phyloP scores from a whole-genome alignment of 2,113 vertebrate genomes.

The Lonchura striata region DNA sequence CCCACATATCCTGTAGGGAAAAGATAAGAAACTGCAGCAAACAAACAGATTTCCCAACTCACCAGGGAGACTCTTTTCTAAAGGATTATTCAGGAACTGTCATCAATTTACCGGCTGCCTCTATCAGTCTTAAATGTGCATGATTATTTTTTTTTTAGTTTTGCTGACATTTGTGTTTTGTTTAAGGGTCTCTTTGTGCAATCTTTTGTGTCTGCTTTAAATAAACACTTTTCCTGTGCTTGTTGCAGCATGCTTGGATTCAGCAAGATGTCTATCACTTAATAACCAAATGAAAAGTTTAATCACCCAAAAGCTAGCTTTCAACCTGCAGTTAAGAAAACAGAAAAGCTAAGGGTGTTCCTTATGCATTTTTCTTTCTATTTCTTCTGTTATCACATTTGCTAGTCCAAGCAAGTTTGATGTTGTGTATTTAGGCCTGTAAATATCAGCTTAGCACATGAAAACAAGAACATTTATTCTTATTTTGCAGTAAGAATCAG shows the following conservation, averaged over 20 bases:
- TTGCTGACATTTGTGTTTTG: conserved; percentile 51
- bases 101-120: conserved; percentile 22
- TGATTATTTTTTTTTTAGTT: conserved; percentile 52
- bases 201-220: conserved; percentile 45
- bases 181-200: conserved; percentile 41
- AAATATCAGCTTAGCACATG: conserved; percentile 24
- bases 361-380: conserved; percentile 22
- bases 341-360: conserved; percentile 51
- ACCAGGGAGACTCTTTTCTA: background rate
- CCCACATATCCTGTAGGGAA: background rate
- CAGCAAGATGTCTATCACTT: conserved; percentile 65
- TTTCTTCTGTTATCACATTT: conserved; percentile 41
- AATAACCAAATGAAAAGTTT: conserved; percentile 72
- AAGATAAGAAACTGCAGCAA: conserved; percentile 29
- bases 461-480: conserved; percentile 34
- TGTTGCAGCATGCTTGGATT: conserved; percentile 53
- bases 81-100: conserved; percentile 30
- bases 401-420: conserved; percentile 50
- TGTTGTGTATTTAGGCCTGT: conserved; percentile 6
- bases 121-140: conserved; percentile 22
- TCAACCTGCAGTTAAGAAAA: conserved; percentile 62
- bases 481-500: conserved; percentile 10
- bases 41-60: conserved; percentile 5
- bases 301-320: conserved; percentile 70
- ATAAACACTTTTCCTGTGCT: conserved; percentile 40